A percentile compares a stretch with the other conserved stretches of the same genome.
Evolutionary conservation across 2,113 vertebrate species (phyloP).

Genomic region (Raja brachyura): DNA sequence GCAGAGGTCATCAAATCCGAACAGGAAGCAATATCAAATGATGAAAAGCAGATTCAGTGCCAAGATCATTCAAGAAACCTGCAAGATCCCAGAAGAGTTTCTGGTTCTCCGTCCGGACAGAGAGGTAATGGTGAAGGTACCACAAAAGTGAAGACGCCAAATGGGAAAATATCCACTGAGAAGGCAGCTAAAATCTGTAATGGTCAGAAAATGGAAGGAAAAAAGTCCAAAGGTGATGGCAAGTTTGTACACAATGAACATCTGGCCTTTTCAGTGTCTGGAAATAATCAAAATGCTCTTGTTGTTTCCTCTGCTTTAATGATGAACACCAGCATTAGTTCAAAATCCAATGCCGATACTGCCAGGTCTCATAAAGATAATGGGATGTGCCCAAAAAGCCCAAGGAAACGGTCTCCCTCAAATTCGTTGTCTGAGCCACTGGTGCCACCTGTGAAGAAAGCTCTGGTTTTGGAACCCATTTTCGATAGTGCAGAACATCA

Average conservation of each 20-base stretch:
- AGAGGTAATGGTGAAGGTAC: conserved; percentile 52
- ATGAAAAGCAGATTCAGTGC: conserved; percentile 59
- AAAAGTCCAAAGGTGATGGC: conserved; percentile 58
- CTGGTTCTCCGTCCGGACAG: conserved; percentile 48
- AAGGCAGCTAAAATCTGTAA: conserved; percentile 58
- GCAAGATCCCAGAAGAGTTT: conserved; percentile 50
- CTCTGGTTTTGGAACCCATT: conserved; percentile 68
- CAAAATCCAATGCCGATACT: conserved; percentile 57
- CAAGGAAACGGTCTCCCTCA: conserved; percentile 73
- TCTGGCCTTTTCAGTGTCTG: conserved; percentile 55
- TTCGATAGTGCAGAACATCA: conserved; percentile 49
- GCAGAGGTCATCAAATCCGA: conserved; percentile 75
- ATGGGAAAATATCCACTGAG: conserved; percentile 62
- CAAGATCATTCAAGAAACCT: conserved; percentile 54
- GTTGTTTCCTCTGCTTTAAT: conserved; percentile 60
- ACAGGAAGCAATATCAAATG: conserved; percentile 64
- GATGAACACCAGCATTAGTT: conserved; percentile 57
- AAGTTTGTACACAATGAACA: conserved; percentile 56
- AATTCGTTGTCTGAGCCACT: conserved; percentile 70
- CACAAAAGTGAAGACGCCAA: conserved; percentile 65
- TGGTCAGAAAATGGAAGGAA: conserved; percentile 59
- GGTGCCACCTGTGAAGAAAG: conserved; percentile 79
- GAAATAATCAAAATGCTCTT: conserved; percentile 67
- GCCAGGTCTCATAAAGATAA: conserved; percentile 58
- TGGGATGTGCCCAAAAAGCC: conserved; percentile 68